phyloP scores from a whole-genome alignment of 2,113 vertebrate species.

The Misgurnus mizolepis region DNA sequence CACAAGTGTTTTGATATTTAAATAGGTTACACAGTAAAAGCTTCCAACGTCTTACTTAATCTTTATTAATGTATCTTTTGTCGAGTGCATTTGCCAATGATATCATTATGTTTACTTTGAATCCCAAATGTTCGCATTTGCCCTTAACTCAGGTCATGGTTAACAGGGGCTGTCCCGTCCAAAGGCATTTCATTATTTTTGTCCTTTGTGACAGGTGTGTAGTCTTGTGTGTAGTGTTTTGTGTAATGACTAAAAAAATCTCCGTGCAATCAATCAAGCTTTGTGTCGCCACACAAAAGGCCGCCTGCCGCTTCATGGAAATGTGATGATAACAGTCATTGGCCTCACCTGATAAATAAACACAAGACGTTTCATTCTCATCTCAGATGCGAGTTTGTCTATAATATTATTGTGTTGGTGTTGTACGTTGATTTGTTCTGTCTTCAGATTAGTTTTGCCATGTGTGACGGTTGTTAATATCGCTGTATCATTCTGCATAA shows the following conservation, averaged over 20 bases:
- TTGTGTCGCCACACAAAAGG: conserved; percentile 71
- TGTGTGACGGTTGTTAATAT: conserved; percentile 7
- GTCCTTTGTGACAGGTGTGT: conserved; percentile 66
- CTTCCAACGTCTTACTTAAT: not conserved
- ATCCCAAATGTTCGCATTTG: conserved; percentile 44
- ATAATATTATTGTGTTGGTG: conserved; percentile 25
- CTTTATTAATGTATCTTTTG: not conserved
- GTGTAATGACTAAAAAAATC: conserved; percentile 67
- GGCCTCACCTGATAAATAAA: conserved; percentile 43
- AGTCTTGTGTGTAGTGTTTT: conserved; percentile 63
- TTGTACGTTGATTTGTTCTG: conserved; percentile 21
- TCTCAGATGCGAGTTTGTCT: not conserved
- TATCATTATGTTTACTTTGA: not conserved
- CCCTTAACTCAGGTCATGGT: conserved; percentile 53
- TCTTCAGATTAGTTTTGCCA: conserved; percentile 5
- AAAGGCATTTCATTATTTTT: conserved; percentile 67
- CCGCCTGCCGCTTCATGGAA: conserved; percentile 71
- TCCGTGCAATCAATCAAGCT: conserved; percentile 76
- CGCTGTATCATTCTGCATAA: not conserved
- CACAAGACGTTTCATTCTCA: not conserved
- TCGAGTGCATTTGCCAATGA: not conserved
- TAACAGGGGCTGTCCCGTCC: conserved; percentile 44
- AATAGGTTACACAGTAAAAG: not conserved
- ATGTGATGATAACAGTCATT: conserved; percentile 64
- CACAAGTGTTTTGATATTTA: not conserved